Conservation (phyloP, 1,140 invertebrate genomes). For the Metopolophium dirhodum region DNA sequence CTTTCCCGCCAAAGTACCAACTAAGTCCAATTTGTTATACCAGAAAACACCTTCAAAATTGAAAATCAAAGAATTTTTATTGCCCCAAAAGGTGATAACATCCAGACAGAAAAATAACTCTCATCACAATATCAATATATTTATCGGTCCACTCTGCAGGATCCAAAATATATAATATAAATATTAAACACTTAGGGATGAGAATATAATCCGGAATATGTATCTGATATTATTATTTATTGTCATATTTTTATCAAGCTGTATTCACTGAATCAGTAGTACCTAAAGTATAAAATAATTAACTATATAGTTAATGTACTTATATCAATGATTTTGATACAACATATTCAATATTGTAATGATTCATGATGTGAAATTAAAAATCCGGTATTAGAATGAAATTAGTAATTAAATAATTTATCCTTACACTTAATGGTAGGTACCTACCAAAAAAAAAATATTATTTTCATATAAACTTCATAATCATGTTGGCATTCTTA, state of each 20-base stretch:
- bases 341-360: neutral
- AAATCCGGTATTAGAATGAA: neutral
- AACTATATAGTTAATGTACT: no score
- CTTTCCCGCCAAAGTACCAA: no score
- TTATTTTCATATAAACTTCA: neutral
- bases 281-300: no score
- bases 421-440: no score
- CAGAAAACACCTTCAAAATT: no score
- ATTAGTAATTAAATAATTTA: neutral
- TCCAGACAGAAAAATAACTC: no score
- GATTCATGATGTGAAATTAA: neutral
- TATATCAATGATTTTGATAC: neutral
- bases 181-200: neutral
- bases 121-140: no score
- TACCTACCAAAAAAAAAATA: neutral
- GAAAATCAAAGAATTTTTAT: no score
- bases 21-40: no score
- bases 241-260: neutral
- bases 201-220: neutral
- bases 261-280: neutral
- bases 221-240: neutral
- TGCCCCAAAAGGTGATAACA: no score
- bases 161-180: neutral
- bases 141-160: no score
- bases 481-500: neutral